These are phyloP conservation scores for Rhipidura dahli DNA, from an alignment of 2,113 vertebrate genomes.

Conservation along the genomic window DNA sequence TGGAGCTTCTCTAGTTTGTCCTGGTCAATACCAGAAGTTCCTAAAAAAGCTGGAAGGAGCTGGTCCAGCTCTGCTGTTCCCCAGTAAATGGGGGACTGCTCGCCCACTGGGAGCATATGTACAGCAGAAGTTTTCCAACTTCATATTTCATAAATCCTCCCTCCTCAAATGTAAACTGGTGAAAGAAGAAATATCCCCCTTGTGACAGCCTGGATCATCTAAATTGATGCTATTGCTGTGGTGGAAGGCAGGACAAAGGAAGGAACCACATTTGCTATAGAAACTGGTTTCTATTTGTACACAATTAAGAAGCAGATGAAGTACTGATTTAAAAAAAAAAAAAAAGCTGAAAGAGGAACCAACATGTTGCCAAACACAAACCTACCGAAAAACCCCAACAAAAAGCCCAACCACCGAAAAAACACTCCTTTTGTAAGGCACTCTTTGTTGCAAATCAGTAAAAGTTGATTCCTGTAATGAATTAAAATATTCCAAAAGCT, in stretches of 20 bases:
- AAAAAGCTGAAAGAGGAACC: constrained; percentile 50
- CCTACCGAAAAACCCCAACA: constrained; percentile 19
- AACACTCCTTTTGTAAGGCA: not conserved
- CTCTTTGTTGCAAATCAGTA: constrained; percentile 46
- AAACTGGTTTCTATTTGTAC: constrained; percentile 50
- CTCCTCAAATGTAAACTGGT: not conserved
- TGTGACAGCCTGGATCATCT: not conserved
- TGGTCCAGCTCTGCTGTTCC: not conserved
- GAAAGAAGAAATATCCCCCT: not conserved
- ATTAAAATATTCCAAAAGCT: constrained; percentile 76
- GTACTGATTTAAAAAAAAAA: not conserved
- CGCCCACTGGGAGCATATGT: not conserved
- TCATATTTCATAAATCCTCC: constrained; percentile 1
- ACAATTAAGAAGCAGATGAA: constrained; percentile 53
- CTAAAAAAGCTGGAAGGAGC: not conserved
- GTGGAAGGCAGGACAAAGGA: not conserved
- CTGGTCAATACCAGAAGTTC: not conserved
- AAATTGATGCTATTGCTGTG: not conserved
- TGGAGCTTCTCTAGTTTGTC: not conserved
- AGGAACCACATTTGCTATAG: constrained; percentile 9
- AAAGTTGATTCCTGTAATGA: constrained; percentile 65
- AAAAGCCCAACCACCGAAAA: constrained; percentile 49
- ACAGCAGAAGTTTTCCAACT: not conserved
- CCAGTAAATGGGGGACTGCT: not conserved
- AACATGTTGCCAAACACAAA: constrained; percentile 47